phyloP scores from a whole-genome alignment of 2,888 invertebrate genomes.

The Cheilosia variabilis region DNA sequence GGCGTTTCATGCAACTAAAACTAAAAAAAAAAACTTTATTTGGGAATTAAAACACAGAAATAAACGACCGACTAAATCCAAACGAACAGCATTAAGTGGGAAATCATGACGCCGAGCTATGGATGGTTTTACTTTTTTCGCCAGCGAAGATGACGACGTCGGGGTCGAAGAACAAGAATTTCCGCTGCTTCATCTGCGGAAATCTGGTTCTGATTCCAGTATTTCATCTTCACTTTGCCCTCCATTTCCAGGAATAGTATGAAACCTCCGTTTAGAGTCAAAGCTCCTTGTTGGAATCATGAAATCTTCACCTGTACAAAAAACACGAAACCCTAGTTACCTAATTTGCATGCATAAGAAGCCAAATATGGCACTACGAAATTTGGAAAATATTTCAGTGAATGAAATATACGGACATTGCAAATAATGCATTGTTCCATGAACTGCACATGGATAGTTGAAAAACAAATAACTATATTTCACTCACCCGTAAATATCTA shows the following conservation, averaged over 20 bases:
- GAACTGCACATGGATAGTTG: not conserved
- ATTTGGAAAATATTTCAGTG: constrained; percentile 18
- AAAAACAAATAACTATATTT: too few species aligned
- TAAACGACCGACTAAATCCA: constrained; percentile 4
- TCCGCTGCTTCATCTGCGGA: not conserved
- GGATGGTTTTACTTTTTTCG: not conserved
- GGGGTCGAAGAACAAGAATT: not conserved
- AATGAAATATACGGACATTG: constrained; percentile 9
- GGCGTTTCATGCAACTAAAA: too few species aligned
- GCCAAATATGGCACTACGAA: constrained; percentile 19
- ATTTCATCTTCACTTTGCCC: constrained; percentile 14
- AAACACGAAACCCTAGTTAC: constrained; percentile 1
- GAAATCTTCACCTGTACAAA: constrained; percentile 13
- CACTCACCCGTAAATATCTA: too few species aligned
- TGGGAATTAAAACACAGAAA: too few species aligned
- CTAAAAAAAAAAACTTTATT: too few species aligned
- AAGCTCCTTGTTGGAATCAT: constrained; percentile 10
- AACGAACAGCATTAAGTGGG: constrained; percentile 14
- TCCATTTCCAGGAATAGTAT: constrained; percentile 14
- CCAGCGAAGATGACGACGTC: not conserved
- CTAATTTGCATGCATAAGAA: not conserved
- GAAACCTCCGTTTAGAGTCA: not conserved
- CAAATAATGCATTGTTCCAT: not conserved
- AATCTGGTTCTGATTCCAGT: not conserved
- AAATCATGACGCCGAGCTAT: constrained; percentile 11